Evolutionary conservation across 1,140 invertebrate genomes (phyloP).

Genomic region (Cydia pomonella): DNA sequence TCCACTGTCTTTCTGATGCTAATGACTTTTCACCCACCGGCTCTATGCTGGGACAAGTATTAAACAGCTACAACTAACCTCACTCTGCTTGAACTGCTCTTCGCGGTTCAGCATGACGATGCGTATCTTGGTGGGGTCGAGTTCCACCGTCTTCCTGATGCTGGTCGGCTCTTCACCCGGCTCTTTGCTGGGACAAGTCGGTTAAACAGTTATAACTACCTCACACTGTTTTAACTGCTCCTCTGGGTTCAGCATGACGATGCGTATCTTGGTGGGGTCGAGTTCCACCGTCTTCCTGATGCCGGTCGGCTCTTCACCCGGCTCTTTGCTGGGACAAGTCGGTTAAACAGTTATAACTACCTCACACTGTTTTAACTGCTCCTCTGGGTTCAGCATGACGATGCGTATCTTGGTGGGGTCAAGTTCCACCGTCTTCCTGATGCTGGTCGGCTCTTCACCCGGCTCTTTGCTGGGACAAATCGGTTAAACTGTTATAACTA

Average conservation of each 20-base stretch:
- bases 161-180: slow-evolving; percentile 8
- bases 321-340: not conserved
- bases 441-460: slow-evolving; percentile 37
- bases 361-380: slow-evolving; percentile 63
- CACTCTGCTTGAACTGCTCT: slow-evolving; percentile 60
- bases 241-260: slow-evolving; percentile 57
- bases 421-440: slow-evolving; percentile 52
- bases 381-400: slow-evolving; percentile 57
- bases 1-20: slow-evolving; percentile 48
- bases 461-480: slow-evolving; percentile 36
- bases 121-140: slow-evolving; percentile 66
- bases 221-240: slow-evolving; percentile 64
- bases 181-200: not conserved
- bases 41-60: not conserved
- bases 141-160: slow-evolving; percentile 48
- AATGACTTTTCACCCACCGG: slow-evolving; percentile 32
- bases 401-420: slow-evolving; percentile 67
- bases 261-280: slow-evolving; percentile 65
- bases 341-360: slow-evolving; percentile 40
- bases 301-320: slow-evolving; percentile 35
- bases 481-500: slow-evolving; percentile 38
- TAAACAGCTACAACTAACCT: slow-evolving; percentile 45
- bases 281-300: slow-evolving; percentile 53
- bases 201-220: slow-evolving; percentile 42
- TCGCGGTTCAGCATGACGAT: slow-evolving; percentile 58